Evolutionary conservation across 2,797 vertebrate species (phyloP), one percentile per base, ranked within the genome.

Genomic region (Pangasius sanitwongsei): DNA sequence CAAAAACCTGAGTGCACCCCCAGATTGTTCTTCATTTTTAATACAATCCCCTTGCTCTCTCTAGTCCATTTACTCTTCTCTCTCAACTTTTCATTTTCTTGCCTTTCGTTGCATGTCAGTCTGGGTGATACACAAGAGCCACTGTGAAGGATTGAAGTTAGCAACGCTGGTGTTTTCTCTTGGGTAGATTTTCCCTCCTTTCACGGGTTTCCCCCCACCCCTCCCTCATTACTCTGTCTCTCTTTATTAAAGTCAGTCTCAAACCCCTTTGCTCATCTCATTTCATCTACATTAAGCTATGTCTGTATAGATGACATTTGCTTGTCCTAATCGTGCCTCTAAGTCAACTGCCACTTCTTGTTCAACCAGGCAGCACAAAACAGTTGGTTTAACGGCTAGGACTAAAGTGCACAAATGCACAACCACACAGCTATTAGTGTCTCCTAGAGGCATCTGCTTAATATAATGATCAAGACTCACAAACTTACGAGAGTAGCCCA

Each of bases 381-480:
- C 94, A 94, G 95, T 94, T 94, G 94, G 94, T 95, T 94, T 93
- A 95, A 95, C 92, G 94, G 89, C 80, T 84, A 90, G 5, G 23
- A 59, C 74, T 50, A 67, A 59, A 72, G 3, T 20, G 9, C 2
- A 55, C 4, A 34, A 15, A 61, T 41, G 23, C 4, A 34, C 23
- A 61, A 16, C 34, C 41, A 50, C 6, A 50, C 61, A 48, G 59
- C 13, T 18, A 48, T 63, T 48, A 48, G 8, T 48, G 25, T 28
- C 34, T 83, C 4, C 20, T 82, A 41, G 34, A 59, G 20, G 31
- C 55, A 59, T 37, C 8, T 82, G 31, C 20, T 37, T 82, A 25
- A 82, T 59, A 25, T 13, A 82, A 82, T 59, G 20, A 37, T 7
- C 6, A 80, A 25, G 37, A 67, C 65, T 31, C 31, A 67, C 8